Conservation (phyloP, 2,888 invertebrate species). For the Bimastos eiseni region DNA sequence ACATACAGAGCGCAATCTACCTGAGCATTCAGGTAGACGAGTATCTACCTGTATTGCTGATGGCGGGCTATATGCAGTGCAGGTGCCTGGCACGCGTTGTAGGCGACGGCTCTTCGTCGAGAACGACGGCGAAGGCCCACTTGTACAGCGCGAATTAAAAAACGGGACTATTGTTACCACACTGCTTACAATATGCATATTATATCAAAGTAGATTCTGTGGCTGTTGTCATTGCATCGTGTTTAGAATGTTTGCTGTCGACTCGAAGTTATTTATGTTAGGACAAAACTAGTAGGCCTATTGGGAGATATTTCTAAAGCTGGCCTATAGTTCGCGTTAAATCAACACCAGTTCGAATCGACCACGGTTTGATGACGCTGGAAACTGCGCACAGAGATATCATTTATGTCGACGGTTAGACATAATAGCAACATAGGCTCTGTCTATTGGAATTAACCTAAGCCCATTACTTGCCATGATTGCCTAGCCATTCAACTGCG, state of each 20-base stretch:
- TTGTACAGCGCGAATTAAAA: neutral
- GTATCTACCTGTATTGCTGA: neutral
- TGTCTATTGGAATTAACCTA: neutral
- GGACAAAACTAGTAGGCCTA: too few species aligned
- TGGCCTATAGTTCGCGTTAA: neutral
- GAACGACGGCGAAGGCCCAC: neutral
- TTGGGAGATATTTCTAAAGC: neutral
- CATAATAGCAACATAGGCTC: neutral
- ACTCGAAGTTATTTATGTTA: neutral
- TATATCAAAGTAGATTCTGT: neutral
- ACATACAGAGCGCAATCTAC: neutral
- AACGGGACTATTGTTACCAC: neutral
- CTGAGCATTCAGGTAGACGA: neutral
- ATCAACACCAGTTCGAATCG: neutral
- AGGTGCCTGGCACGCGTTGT: constrained; percentile 7
- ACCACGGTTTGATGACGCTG: neutral
- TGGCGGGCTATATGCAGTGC: neutral
- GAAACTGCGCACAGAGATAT: neutral
- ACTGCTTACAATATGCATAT: too few species aligned
- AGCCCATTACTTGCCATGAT: too few species aligned
- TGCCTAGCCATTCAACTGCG: too few species aligned
- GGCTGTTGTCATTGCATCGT: neutral
- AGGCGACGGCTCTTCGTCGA: neutral
- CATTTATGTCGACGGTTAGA: neutral
- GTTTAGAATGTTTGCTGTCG: neutral